Percentiles rank a stretch among this genome's conserved stretches.
phyloP scores from a whole-genome alignment of 2,797 vertebrate species.

The Sebastes alutus region DNA sequence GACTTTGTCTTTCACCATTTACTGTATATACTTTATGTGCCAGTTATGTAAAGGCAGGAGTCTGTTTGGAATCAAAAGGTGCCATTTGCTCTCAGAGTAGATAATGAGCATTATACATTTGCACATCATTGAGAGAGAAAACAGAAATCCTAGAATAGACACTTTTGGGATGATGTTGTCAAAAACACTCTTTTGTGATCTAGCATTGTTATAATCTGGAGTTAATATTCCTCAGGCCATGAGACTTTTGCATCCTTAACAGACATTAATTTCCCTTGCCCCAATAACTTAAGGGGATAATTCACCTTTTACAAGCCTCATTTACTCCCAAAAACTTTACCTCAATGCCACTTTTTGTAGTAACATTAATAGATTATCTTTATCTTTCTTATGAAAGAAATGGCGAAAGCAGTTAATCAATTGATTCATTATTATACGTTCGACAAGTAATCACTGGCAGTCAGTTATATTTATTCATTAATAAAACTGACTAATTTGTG shows the following conservation, averaged over 20 bases:
- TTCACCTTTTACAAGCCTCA: neutral
- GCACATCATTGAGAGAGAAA: neutral
- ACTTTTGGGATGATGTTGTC: neutral
- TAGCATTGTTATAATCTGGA: neutral
- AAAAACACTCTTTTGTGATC: neutral
- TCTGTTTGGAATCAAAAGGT: conserved; percentile 30
- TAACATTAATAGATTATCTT: neutral
- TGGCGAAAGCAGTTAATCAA: conserved; percentile 3
- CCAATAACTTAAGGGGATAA: conserved; percentile 1
- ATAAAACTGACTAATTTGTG: neutral
- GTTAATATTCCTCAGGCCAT: neutral
- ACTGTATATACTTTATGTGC: conserved; percentile 6
- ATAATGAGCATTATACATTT: conserved; percentile 6
- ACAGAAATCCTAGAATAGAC: neutral
- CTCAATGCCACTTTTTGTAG: neutral
- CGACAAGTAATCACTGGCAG: conserved; percentile 9
- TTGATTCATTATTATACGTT: neutral
- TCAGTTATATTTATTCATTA: neutral
- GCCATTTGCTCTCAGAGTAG: conserved; percentile 17
- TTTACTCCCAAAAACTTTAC: neutral
- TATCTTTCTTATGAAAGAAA: neutral
- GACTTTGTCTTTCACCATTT: conserved; percentile 41
- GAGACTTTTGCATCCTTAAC: neutral
- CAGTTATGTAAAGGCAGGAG: conserved; percentile 4
- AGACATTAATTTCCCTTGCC: neutral